phyloP scores from a whole-genome alignment of 2,797 vertebrate genomes.

The Perodicticus potto region DNA sequence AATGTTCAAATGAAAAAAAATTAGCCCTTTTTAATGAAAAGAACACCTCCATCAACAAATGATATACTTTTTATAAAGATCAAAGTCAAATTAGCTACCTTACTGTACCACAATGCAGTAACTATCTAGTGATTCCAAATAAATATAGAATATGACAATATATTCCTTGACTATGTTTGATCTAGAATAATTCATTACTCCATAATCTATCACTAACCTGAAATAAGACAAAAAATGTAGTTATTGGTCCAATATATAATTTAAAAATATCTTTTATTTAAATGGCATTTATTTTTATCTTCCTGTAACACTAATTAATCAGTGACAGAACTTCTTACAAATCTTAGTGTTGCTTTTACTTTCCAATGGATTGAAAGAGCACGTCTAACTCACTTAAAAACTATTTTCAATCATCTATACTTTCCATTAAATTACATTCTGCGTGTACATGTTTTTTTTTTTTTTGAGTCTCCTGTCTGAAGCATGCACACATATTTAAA shows the following conservation, averaged over 20 bases:
- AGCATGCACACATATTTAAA: slow-evolving; percentile 59
- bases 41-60: slow-evolving; percentile 86
- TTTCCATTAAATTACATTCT: slow-evolving; percentile 64
- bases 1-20: slow-evolving; percentile 83
- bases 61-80: slow-evolving; percentile 86
- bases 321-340: slow-evolving; percentile 82
- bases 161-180: slow-evolving; percentile 86
- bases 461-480: neutral
- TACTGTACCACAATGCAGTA: slow-evolving; percentile 85
- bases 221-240: slow-evolving; percentile 78
- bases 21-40: slow-evolving; percentile 86
- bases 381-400: neutral
- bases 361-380: slow-evolving; percentile 54
- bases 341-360: slow-evolving; percentile 76
- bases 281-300: slow-evolving; percentile 84
- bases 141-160: slow-evolving; percentile 86
- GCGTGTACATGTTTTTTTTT: slow-evolving; percentile 63
- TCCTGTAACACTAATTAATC: slow-evolving; percentile 87
- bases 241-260: slow-evolving; percentile 83
- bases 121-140: slow-evolving; percentile 88
- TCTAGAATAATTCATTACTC: slow-evolving; percentile 86
- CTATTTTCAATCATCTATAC: slow-evolving; percentile 49
- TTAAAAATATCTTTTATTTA: slow-evolving; percentile 86
- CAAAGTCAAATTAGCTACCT: slow-evolving; percentile 87
- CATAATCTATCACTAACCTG: slow-evolving; percentile 84